phyloP scores from a whole-genome alignment of 2,888 invertebrate species.

The Amphipyra tragopoginis region DNA sequence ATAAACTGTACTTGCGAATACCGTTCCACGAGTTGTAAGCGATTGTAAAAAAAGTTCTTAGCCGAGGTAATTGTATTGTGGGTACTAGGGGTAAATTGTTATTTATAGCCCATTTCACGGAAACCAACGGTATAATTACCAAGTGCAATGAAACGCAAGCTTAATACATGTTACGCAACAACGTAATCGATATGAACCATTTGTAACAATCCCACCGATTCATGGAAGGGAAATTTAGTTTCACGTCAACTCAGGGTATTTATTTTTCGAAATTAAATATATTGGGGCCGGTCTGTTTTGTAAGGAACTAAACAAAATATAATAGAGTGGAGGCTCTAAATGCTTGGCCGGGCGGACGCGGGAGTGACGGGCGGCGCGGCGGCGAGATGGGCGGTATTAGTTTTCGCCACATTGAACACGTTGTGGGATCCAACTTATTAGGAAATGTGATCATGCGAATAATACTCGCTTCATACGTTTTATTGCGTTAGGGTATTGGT shows the following conservation, averaged over 20 bases:
- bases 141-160: conserved; percentile 65
- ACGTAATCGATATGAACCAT: conserved; percentile 58
- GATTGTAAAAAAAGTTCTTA: conserved; percentile 54
- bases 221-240: conserved; percentile 49
- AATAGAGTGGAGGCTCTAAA: conserved; percentile 71
- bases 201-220: conserved; percentile 54
- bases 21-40: conserved; percentile 9
- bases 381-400: conserved; percentile 77
- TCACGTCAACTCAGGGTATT: conserved; percentile 25
- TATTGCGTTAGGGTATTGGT: conserved; percentile 83
- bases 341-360: conserved; percentile 72
- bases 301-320: conserved; percentile 68
- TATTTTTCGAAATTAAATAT: conserved; percentile 57
- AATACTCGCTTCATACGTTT: conserved; percentile 87
- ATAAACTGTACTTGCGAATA: conserved; percentile 9
- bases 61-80: conserved; percentile 64
- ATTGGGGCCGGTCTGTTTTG: conserved; percentile 51
- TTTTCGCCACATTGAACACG: conserved; percentile 86
- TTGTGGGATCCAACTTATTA: conserved; percentile 89
- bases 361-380: conserved; percentile 70
- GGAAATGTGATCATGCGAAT: conserved; percentile 88
- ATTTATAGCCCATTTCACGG: conserved; percentile 68
- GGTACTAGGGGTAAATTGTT: conserved; percentile 66
- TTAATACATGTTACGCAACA: conserved; percentile 54
- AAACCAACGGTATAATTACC: conserved; percentile 66